Conservation (phyloP, 1,140 invertebrate genomes). For the Druon quercuslanigerum region DNA sequence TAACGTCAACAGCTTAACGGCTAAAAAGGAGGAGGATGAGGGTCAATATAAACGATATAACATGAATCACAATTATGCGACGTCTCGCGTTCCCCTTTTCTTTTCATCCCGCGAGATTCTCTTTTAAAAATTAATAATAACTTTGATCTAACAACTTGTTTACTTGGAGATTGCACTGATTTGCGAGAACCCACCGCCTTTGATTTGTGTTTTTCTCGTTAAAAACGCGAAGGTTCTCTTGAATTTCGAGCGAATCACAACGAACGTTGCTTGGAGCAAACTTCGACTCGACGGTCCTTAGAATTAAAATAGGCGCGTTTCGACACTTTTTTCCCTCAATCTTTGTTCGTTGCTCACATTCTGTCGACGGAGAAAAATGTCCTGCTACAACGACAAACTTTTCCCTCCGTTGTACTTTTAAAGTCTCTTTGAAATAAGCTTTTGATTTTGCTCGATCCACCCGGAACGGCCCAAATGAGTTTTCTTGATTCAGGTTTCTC, state of each 20-base stretch:
- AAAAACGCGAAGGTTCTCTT: constrained; percentile 55
- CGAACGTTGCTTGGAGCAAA: constrained; percentile 43
- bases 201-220: constrained; percentile 36
- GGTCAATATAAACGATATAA: constrained; percentile 73
- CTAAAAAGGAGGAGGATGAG: constrained; percentile 67
- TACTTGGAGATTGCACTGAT: constrained; percentile 74
- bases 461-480: constrained; percentile 33
- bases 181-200: constrained; percentile 53
- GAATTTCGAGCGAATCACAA: constrained; percentile 62
- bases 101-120: constrained; percentile 36
- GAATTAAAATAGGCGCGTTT: constrained; percentile 55
- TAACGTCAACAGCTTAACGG: constrained; percentile 74
- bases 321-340: constrained; percentile 47
- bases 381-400: neutral
- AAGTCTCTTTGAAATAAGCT: constrained; percentile 31
- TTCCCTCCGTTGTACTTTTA: too few relatives aligned
- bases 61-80: constrained; percentile 74
- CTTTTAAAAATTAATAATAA: constrained; percentile 64
- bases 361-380: constrained; percentile 26
- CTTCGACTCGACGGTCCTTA: constrained; percentile 46
- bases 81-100: constrained; percentile 50
- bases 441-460: constrained; percentile 70
- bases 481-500: constrained; percentile 38
- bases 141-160: constrained; percentile 70
- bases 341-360: constrained; percentile 59